These are phyloP conservation scores for Opisthocomus hoazin DNA, from an alignment of 2,113 vertebrate species.

Conservation along the genomic window DNA sequence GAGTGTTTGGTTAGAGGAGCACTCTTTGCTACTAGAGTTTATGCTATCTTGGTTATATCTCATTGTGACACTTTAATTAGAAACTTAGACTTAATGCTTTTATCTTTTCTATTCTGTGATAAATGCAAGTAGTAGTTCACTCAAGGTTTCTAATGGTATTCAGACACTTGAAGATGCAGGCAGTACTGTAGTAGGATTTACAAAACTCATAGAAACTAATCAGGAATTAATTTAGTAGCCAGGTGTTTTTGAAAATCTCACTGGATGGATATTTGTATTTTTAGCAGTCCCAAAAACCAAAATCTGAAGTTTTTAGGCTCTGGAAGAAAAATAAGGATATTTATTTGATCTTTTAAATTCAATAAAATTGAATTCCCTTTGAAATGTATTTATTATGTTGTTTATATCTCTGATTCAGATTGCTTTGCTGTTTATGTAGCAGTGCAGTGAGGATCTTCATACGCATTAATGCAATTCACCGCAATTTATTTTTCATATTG, in stretches of 20 bases:
- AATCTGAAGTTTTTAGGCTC: neutral
- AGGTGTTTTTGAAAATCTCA: neutral
- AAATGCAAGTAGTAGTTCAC: neutral
- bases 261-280: neutral
- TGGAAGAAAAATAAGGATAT: neutral
- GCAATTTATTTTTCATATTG: neutral
- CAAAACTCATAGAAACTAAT: neutral
- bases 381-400: neutral
- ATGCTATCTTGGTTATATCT: constrained; percentile 11
- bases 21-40: neutral
- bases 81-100: neutral
- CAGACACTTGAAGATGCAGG: neutral
- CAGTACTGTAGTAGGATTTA: neutral
- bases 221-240: constrained; percentile 3
- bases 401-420: neutral
- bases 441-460: neutral
- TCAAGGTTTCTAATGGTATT: neutral
- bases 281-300: neutral
- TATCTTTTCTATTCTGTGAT: neutral
- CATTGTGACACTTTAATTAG: constrained; percentile 38
- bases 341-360: neutral
- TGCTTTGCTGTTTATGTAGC: neutral
- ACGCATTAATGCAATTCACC: neutral
- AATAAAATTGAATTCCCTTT: neutral
- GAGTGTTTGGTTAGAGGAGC: neutral